Conservation (phyloP, 2,113 vertebrate genomes). For the Furnarius figulus region DNA sequence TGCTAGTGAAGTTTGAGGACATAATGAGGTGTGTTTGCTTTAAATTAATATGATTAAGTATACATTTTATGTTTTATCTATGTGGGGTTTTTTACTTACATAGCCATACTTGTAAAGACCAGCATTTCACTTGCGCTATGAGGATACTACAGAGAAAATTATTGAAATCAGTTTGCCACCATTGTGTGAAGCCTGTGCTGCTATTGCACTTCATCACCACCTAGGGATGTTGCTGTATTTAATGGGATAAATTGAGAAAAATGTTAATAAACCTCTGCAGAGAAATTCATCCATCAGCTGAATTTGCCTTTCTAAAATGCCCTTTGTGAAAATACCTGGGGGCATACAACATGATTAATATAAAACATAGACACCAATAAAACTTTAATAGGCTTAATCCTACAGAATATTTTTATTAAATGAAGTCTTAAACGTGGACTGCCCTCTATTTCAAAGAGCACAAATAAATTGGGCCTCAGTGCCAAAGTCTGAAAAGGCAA, state of each 20-base stretch:
- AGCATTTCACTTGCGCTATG: neutral
- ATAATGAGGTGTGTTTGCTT: neutral
- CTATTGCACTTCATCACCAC: conserved; percentile 35
- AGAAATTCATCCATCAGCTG: conserved; percentile 57
- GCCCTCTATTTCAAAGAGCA: neutral
- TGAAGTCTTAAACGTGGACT: neutral
- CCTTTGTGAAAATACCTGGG: conserved; percentile 39
- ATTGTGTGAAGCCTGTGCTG: conserved; percentile 10
- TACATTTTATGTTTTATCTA: neutral
- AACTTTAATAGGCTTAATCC: conserved; percentile 9
- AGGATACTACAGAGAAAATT: conserved; percentile 37
- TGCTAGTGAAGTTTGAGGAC: neutral
- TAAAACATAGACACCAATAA: neutral
- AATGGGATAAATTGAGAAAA: conserved; percentile 57
- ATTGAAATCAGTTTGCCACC: neutral
- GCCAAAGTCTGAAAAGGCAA: neutral
- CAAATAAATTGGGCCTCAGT: neutral
- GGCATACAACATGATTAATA: neutral
- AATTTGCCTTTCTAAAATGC: conserved; percentile 53
- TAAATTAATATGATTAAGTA: neutral
- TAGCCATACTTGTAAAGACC: neutral
- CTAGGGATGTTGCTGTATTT: conserved; percentile 49
- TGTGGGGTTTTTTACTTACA: neutral
- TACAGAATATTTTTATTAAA: neutral
- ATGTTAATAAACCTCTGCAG: conserved; percentile 62